Conservation (phyloP, 2,797 vertebrate species). For the Decapterus maruadsi region DNA sequence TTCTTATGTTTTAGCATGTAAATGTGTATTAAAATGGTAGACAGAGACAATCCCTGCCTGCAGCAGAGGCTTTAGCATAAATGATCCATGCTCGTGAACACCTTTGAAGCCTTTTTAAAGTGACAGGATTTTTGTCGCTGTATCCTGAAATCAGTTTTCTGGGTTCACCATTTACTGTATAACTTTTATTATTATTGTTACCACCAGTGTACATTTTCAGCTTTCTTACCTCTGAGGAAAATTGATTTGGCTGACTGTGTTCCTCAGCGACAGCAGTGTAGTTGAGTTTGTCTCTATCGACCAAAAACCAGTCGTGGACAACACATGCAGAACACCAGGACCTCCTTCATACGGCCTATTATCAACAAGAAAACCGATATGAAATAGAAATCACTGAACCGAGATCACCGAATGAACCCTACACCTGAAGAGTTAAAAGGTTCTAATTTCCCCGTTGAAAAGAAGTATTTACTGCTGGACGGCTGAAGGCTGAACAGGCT, state of each 20-base stretch:
- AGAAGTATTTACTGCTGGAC: constrained; percentile 4
- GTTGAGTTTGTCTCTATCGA: constrained; percentile 32
- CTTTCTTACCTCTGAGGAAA: constrained; percentile 39
- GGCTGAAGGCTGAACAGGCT: constrained; percentile 14
- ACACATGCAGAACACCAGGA: constrained; percentile 1
- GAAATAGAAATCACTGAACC: constrained; percentile 10
- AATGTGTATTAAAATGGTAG: constrained; percentile 87
- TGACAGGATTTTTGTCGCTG: constrained; percentile 45
- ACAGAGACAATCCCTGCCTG: constrained; percentile 84
- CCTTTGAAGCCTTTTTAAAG: constrained; percentile 72
- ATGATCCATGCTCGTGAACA: constrained; percentile 71
- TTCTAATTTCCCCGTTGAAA: neutral
- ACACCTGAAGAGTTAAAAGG: neutral
- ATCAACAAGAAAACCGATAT: constrained; percentile 15
- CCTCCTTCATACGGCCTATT: neutral
- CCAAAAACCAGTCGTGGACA: constrained; percentile 39
- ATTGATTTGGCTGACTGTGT: constrained; percentile 23
- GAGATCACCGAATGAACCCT: neutral
- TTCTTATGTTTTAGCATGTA: constrained; percentile 88
- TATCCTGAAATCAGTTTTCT: constrained; percentile 59
- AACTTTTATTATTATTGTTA: neutral
- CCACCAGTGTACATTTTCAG: constrained; percentile 42
- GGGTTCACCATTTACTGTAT: constrained; percentile 39
- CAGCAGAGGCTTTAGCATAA: constrained; percentile 79
- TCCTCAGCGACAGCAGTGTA: constrained; percentile 27